Percentiles rank a stretch among this genome's conserved stretches.
These are phyloP conservation scores for Takifugu ocellatus DNA, from an alignment of 2,797 vertebrate species.

Conservation along the genomic window DNA sequence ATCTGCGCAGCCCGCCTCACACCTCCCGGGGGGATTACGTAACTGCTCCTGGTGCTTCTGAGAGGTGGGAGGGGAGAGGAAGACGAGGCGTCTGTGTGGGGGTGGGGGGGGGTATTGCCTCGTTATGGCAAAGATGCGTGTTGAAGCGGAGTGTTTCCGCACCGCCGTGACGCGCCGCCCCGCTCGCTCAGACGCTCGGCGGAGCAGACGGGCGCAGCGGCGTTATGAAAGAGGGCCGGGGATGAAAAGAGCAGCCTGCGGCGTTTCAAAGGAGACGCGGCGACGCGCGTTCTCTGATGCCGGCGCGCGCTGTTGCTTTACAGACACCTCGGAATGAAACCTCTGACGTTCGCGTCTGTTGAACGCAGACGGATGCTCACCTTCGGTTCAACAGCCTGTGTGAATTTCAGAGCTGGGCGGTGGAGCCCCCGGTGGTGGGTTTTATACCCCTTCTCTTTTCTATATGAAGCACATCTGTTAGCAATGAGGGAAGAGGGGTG, in stretches of 20 bases:
- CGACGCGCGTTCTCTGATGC: constrained; percentile 27
- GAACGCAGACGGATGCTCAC: constrained; percentile 3
- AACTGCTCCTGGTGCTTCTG: constrained; percentile 47
- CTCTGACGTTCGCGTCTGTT: constrained; percentile 37
- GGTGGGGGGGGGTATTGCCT: constrained; percentile 25
- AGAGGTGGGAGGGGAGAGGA: constrained; percentile 24
- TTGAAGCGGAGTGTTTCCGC: no score
- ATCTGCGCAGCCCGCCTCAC: constrained; percentile 43
- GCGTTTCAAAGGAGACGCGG: constrained; percentile 47
- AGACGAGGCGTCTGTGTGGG: constrained; percentile 13
- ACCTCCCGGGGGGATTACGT: constrained; percentile 53
- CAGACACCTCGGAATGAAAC: constrained; percentile 13
- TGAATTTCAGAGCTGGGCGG: no score
- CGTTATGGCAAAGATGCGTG: constrained; percentile 10
- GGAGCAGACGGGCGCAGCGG: constrained; percentile 37
- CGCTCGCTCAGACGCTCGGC: constrained; percentile 11
- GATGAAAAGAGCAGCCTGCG: constrained; percentile 42
- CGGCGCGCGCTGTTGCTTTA: neutral
- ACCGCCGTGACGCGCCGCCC: no score
- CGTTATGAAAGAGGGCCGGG: constrained; percentile 38
- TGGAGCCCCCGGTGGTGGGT: no score
- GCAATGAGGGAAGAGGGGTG: constrained; percentile 11
- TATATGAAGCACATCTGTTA: constrained; percentile 9
- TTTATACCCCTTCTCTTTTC: neutral
- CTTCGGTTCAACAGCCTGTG: no score